Percentiles rank a stretch among this genome's conserved stretches.
phyloP scores from a whole-genome alignment of 37 sponge, comb jelly and placozoan species.

The Tethya wilhelma region DNA sequence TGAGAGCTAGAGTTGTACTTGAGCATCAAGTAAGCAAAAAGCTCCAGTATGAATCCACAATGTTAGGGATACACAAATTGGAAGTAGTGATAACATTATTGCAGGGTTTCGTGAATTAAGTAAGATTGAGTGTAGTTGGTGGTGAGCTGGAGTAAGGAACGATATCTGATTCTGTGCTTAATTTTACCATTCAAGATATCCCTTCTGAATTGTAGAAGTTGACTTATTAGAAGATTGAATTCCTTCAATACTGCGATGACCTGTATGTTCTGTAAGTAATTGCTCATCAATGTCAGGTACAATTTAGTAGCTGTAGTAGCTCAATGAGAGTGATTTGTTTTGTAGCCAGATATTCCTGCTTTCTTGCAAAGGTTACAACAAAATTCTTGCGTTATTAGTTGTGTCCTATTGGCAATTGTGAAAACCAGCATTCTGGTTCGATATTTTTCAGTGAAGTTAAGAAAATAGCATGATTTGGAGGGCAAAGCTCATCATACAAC shows the following conservation, averaged over 20 bases:
- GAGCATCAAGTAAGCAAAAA: too few relatives aligned
- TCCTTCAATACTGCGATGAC: slow-evolving; percentile 39
- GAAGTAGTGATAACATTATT: too few relatives aligned
- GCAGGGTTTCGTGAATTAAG: too few relatives aligned
- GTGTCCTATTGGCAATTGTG: slow-evolving; percentile 11
- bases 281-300: slow-evolving; percentile 40
- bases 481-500: slow-evolving; percentile 8
- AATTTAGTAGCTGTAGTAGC: slow-evolving; percentile 32
- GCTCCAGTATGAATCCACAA: too few relatives aligned
- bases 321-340: slow-evolving; percentile 39
- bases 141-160: too few relatives aligned
- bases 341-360: slow-evolving; percentile 19
- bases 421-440: slow-evolving; percentile 9
- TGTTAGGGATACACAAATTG: too few relatives aligned
- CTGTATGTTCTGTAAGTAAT: slow-evolving; percentile 37
- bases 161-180: too few relatives aligned
- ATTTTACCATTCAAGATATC: too few relatives aligned
- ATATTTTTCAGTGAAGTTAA: not conserved
- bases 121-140: too few relatives aligned
- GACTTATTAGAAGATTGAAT: slow-evolving; percentile 28
- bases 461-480: slow-evolving; percentile 20
- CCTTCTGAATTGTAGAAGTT: too few relatives aligned
- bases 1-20: too few relatives aligned
- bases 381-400: not conserved
- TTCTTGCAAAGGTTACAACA: not conserved